Evolutionary conservation across 2,888 invertebrate species (phyloP).

Genomic region (Ophonus ardosiacus): DNA sequence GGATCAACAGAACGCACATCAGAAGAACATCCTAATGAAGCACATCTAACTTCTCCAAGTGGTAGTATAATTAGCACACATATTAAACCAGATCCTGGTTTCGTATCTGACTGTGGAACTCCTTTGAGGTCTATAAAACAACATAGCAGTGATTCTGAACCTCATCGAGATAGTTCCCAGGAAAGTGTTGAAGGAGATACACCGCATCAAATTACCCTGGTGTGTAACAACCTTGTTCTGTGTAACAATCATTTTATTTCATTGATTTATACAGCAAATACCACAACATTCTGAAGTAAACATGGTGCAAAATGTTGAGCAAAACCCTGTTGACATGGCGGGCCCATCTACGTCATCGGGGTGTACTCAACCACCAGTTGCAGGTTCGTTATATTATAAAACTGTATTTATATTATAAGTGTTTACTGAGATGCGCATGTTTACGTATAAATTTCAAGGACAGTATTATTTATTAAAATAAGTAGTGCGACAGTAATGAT

Average conservation of each 20-base stretch:
- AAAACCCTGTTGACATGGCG: slow-evolving; percentile 71
- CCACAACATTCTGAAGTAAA: slow-evolving; percentile 73
- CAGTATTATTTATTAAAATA: slow-evolving; percentile 6
- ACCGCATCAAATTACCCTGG: slow-evolving; percentile 73
- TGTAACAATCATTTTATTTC: neutral
- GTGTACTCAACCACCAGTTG: slow-evolving; percentile 70
- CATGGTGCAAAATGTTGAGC: slow-evolving; percentile 71
- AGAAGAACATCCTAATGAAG: slow-evolving; percentile 77
- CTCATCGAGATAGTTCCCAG: slow-evolving; percentile 77
- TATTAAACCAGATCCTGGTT: slow-evolving; percentile 74
- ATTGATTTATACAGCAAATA: slow-evolving; percentile 71
- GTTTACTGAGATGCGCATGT: slow-evolving; percentile 5
- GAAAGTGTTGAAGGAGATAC: slow-evolving; percentile 75
- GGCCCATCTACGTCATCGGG: slow-evolving; percentile 71
- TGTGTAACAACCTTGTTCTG: slow-evolving; percentile 67
- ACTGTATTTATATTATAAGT: neutral
- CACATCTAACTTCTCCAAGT: slow-evolving; percentile 76
- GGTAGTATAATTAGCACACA: slow-evolving; percentile 73
- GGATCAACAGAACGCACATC: slow-evolving; percentile 78
- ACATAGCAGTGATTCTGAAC: slow-evolving; percentile 73
- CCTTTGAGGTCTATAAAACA: slow-evolving; percentile 71
- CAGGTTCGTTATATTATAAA: slow-evolving; percentile 67
- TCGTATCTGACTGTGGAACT: slow-evolving; percentile 69
- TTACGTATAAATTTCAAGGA: slow-evolving; percentile 6
- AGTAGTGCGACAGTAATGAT: slow-evolving; percentile 32